Conservation (phyloP, 2,113 vertebrate genomes). For the Herpetotheres cachinnans region DNA sequence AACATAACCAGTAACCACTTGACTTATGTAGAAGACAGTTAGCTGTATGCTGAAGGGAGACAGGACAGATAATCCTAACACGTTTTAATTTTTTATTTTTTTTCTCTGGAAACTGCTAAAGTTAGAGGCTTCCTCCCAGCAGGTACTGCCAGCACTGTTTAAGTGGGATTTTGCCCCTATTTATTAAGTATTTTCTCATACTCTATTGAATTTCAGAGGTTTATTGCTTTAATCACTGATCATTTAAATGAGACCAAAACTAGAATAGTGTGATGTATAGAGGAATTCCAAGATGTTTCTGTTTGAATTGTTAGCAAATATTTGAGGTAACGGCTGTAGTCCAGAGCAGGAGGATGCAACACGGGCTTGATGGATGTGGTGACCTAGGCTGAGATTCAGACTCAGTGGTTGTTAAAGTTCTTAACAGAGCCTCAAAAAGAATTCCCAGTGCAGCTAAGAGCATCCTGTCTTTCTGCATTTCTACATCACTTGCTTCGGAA, state of each 20-base stretch:
- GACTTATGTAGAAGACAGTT: slow-evolving; percentile 3
- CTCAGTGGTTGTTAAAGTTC: background rate
- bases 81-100: background rate
- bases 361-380: background rate
- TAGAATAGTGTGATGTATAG: background rate
- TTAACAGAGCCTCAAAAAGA: background rate
- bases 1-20: background rate
- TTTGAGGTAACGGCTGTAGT: background rate
- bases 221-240: slow-evolving; percentile 28
- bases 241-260: slow-evolving; percentile 6
- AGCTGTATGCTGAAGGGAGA: slow-evolving; percentile 13
- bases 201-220: background rate
- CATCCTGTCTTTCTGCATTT: background rate
- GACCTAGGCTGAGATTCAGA: background rate
- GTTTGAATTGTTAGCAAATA: background rate
- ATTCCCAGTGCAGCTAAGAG: background rate
- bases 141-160: background rate
- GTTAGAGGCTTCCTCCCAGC: background rate
- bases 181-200: slow-evolving; percentile 32
- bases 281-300: background rate
- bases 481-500: background rate
- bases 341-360: background rate
- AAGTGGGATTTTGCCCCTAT: background rate
- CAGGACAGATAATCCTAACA: background rate
- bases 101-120: slow-evolving; percentile 2